A percentile compares a stretch with the other conserved stretches of the same genome.
Evolutionary conservation across 1,140 invertebrate species (phyloP).

Genomic region (Idris sp.): DNA sequence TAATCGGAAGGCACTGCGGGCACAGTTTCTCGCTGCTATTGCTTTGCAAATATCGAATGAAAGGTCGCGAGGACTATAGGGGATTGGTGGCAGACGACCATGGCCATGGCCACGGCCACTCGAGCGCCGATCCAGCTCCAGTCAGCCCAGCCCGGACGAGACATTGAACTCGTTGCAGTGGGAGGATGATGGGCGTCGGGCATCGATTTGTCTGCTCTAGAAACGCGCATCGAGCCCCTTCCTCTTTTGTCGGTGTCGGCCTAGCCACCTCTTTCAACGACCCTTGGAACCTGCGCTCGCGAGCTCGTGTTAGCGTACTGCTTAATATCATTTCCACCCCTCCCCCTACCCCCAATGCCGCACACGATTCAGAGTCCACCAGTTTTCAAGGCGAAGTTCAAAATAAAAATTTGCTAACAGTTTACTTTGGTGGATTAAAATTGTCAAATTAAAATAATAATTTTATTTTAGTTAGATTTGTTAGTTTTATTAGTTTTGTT

Average conservation of each 20-base stretch:
- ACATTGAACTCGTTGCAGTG: conserved; percentile 75
- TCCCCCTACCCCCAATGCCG: too few species aligned
- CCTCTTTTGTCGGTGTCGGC: conserved; percentile 53
- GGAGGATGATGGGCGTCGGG: conserved; percentile 60
- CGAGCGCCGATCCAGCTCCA: conserved; percentile 52
- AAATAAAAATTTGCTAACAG: too few species aligned
- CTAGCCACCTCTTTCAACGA: conserved; percentile 51
- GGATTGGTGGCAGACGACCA: conserved; percentile 59
- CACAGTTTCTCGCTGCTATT: conserved; percentile 20
- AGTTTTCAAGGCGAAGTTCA: too few species aligned
- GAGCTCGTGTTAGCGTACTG: conserved; percentile 48
- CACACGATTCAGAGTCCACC: too few species aligned
- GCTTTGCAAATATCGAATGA: conserved; percentile 40
- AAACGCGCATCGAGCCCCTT: conserved; percentile 63
- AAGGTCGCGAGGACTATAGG: conserved; percentile 32
- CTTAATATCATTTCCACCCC: conserved; percentile 63
- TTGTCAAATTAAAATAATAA: too few species aligned
- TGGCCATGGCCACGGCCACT: conserved; percentile 62
- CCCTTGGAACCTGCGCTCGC: conserved; percentile 50
- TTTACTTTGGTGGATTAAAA: too few species aligned
- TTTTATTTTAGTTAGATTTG: too few species aligned
- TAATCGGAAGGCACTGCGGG: too few species aligned
- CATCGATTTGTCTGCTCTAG: conserved; percentile 76
- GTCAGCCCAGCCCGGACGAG: conserved; percentile 72
- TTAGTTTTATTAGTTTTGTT: too few species aligned